Conservation (phyloP, 2,888 invertebrate genomes). For the Cantharis rufa region DNA sequence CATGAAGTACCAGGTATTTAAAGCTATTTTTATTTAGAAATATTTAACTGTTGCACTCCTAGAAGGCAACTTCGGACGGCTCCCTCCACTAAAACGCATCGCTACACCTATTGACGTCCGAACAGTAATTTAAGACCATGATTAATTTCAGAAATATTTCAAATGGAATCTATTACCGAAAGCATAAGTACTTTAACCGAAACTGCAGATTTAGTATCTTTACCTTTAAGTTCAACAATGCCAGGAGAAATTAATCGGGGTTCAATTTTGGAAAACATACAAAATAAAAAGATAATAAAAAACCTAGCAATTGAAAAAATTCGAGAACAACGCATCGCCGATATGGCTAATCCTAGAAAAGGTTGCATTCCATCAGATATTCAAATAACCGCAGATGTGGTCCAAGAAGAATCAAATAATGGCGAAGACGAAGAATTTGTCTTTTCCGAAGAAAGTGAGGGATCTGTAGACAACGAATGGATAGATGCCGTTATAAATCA, state of each 20-base stretch:
- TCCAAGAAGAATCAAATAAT: background rate
- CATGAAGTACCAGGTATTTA: background rate
- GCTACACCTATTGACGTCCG: background rate
- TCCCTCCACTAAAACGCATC: too few relatives aligned
- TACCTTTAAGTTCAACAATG: background rate
- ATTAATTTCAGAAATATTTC: background rate
- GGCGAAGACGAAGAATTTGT: conserved; percentile 12
- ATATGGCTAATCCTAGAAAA: conserved; percentile 42
- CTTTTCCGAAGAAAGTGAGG: background rate
- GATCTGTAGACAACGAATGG: conserved; percentile 7
- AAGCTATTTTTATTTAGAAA: too few relatives aligned
- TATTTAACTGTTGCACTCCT: too few relatives aligned
- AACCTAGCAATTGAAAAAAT: conserved; percentile 41
- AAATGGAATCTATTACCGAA: background rate
- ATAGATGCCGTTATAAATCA: conserved; percentile 15
- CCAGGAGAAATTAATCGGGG: background rate
- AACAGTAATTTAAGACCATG: background rate
- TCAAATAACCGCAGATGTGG: background rate
- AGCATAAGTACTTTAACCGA: background rate
- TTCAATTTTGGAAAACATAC: background rate
- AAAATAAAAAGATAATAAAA: conserved; percentile 22
- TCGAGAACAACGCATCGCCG: conserved; percentile 44
- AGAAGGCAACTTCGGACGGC: too few relatives aligned
- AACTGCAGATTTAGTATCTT: background rate
- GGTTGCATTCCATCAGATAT: conserved; percentile 42